Base-by-base conservation (phyloP, 1,140 invertebrate species). In the Cardiocondyla obscurior region DNA sequence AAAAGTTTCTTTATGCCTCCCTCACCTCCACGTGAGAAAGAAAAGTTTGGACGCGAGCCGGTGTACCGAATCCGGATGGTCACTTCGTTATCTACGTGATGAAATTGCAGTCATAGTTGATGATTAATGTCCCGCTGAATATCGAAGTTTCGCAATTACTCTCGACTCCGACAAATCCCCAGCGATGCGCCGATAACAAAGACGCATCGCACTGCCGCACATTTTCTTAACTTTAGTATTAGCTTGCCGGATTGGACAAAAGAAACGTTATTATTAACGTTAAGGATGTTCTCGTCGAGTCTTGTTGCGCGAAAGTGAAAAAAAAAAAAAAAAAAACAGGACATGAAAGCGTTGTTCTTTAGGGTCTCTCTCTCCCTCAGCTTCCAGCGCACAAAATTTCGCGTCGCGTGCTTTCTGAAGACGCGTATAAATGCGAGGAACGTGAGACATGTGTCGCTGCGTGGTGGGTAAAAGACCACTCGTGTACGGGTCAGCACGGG, bases 61-160 rank as follows among this genome's bases (percentile, higher is more conserved):
- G 16, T 36, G 14, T 76, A 77, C 16, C 74, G 44, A 77, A 77
- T 67, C 49, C 36, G 46, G 46, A 67, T 67, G 62, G 44, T 79
- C 74, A 69, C 74, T 69, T 67, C 36, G 74, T 69, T 79, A 79
- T 79, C 74, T 79, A 30, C 62, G 49, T 69, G 74, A 77, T 67
- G 77, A 84, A 70, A 84, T 81, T 72, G 36, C 42, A 72, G 64
- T 62, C 69, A 30, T 16, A 19, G 42, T 39, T 70, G 28, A 49
- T 84, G 65, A 84, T 84, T 84, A 84, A 84, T 84, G 77, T 62
- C 25, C 33, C 65, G 82, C 60, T 81, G 65, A 84, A 84, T 51
- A 69, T 60, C 42, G 46, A 77, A 84, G 77, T 81, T 84, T 81
- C 77, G 77, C 82, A 81, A 84, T 84, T 84, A 81, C 65, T 84